Base-by-base conservation (phyloP, 2,888 invertebrate genomes). In the Chrysodeixis includens region DNA sequence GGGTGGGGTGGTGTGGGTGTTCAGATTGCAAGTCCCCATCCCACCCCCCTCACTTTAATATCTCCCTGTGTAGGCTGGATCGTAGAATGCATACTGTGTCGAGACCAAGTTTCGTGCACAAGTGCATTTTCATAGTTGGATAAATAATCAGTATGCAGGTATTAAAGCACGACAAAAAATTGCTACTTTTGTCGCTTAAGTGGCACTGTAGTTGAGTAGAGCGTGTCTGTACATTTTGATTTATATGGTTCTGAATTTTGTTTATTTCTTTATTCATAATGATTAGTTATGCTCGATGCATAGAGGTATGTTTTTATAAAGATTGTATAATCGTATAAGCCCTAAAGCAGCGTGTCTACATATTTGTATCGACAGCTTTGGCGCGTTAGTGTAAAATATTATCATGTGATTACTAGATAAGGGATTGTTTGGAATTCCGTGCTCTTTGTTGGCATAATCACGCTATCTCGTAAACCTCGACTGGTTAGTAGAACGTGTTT, bases 71-170 rank as follows among this genome's bases (percentile, higher is more conserved):
- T 87, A 89, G 88, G 90, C 88, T 82, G 82, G 83, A 81, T 85
- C 83, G 83, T 79, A 83, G 86, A 84, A 86, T 86, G 84, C 83
- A 86, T 82, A 74, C 79, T 79, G 82, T 81, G 84, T 80, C 81
- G 83, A 78, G 84, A 86, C 83, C 81, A 86, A 89, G 88, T 88
- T 90, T 86, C 87, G 87, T 88, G 88, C 88, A 87, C 87, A 86
- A 89, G 88, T 88, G 86, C 88, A 89, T 88, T 89, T 88, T 86
- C 85, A 86, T 86, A 86, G 83, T 76, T 79, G 85, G 85, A 88
- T 90, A 88, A 89, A 88, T 88, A 86, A 87, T 86, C 79, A 80
- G 76, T 76, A 69, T 77, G 65, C 80, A 79, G 73, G 81, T 76
- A 74, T 68, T 78, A 71, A 78, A 76, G 66, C 52, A 62, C 49